Evolutionary conservation across 2,888 invertebrate species (phyloP), one percentile per base, ranked within the genome.

Genomic region (Lucinisca nassula): DNA sequence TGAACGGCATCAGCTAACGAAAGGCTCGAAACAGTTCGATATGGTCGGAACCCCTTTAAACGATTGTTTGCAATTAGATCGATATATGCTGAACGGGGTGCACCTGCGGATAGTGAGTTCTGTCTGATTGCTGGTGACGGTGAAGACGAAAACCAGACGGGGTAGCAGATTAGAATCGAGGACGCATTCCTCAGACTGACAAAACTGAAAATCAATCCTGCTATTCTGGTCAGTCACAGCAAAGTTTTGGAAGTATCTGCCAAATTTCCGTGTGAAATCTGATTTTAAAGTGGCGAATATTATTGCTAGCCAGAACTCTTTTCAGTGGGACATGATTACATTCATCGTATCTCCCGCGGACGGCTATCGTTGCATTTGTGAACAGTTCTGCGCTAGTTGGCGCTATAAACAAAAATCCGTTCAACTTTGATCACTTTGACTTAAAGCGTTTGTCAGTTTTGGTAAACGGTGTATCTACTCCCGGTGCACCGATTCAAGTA

Each of bases 171-270:
- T 17, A 75, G 51, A 49, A 75, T 75, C 30, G 75, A 75, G 35
- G 49, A 45, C 14, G 75, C 75, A 12, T 49, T 75, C 51, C 49
- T 75, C 30, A 14, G 75, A 24, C 49, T 75, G 14, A 10, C 38
- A 49, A 75, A 75, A 49, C 49, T 75, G 6, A 75, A 75, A 75
- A 51, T 75, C 30, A 75, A 49, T 30, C 75, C 75, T n/a, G 75
- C 75, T 3, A 75, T 75, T 49, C 30, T 75, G 21, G 10, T 75
- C 21, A 51, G 49, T 12, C 75, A 75, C 27, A 49, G 30, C 4
- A 75, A 75, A 51, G 30, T 75, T 0, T 32, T 75, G 51, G 51
- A 27, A 30, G 75, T 49, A 27, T 27, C 49, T 0, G 75, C 75
- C 6, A 75, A 75, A 35, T 73, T 49, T 49, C 75, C 75, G n/a